A percentile compares a stretch with the other conserved stretches of the same genome.
phyloP scores from a whole-genome alignment of 2,888 invertebrate species.

The Melinaea marsaeus region DNA sequence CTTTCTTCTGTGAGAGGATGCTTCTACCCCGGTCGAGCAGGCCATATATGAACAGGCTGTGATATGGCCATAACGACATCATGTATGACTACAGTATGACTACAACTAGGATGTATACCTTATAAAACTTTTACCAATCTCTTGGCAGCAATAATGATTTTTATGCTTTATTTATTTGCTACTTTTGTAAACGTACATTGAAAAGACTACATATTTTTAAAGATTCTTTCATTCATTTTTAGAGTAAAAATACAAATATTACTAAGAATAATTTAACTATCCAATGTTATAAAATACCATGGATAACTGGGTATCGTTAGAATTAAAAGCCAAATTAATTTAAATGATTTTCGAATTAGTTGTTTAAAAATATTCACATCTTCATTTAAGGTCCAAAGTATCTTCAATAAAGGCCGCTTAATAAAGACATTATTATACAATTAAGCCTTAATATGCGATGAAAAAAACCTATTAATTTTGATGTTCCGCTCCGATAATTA shows the following conservation, averaged over 20 bases:
- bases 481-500: not conserved
- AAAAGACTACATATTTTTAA: not conserved
- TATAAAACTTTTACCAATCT: no score
- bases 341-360: not conserved
- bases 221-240: not conserved
- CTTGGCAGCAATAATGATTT: no score
- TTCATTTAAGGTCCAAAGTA: not conserved
- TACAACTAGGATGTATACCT: no score
- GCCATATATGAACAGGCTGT: no score
- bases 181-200: not conserved
- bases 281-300: not conserved
- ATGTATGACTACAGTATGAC: no score
- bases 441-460: not conserved
- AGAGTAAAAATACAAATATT: slow-evolving; percentile 1
- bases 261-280: not conserved
- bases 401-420: not conserved
- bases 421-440: not conserved
- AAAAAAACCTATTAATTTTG: not conserved
- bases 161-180: not conserved
- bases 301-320: not conserved
- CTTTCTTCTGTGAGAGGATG: no score
- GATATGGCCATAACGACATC: no score
- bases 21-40: no score
- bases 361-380: not conserved
- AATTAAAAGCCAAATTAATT: not conserved